Evolutionary conservation across 2,113 vertebrate genomes (phyloP).

Genomic region (Hydrolagus affinis): DNA sequence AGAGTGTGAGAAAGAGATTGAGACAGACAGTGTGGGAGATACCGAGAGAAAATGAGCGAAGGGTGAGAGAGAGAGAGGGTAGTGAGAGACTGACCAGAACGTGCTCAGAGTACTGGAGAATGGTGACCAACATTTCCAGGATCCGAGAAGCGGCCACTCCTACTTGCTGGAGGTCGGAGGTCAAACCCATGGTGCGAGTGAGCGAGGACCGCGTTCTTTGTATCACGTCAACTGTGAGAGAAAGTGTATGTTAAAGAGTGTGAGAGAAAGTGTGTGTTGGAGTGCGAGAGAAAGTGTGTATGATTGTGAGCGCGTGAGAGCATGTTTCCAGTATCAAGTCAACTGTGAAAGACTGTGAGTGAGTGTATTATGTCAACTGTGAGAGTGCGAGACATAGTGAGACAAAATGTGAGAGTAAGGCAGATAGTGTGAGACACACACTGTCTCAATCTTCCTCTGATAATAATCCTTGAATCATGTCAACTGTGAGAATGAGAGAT

Average conservation of each 20-base stretch:
- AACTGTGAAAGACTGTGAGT: background rate
- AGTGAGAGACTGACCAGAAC: constrained; percentile 73
- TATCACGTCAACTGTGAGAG: constrained; percentile 78
- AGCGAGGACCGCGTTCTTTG: constrained; percentile 79
- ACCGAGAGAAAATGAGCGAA: background rate
- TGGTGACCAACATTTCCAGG: constrained; percentile 83
- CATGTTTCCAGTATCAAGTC: no score
- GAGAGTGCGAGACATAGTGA: background rate
- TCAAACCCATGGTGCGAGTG: constrained; percentile 77
- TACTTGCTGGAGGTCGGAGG: constrained; percentile 91
- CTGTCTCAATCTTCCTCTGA: background rate
- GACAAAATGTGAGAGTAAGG: no score
- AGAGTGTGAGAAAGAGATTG: background rate
- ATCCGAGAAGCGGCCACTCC: constrained; percentile 70
- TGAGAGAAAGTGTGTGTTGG: constrained; percentile 24
- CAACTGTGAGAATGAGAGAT: no score
- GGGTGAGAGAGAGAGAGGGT: background rate
- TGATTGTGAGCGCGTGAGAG: no score
- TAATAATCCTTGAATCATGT: no score
- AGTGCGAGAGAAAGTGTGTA: background rate
- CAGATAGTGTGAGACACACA: background rate
- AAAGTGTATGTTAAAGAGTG: constrained; percentile 19
- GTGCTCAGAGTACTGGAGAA: constrained; percentile 86
- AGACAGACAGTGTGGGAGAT: no score
- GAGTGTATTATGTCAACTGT: background rate